Evolutionary conservation across 2,113 vertebrate species (phyloP), one percentile per base, ranked within the genome.

Genomic region (Cathartes aura): DNA sequence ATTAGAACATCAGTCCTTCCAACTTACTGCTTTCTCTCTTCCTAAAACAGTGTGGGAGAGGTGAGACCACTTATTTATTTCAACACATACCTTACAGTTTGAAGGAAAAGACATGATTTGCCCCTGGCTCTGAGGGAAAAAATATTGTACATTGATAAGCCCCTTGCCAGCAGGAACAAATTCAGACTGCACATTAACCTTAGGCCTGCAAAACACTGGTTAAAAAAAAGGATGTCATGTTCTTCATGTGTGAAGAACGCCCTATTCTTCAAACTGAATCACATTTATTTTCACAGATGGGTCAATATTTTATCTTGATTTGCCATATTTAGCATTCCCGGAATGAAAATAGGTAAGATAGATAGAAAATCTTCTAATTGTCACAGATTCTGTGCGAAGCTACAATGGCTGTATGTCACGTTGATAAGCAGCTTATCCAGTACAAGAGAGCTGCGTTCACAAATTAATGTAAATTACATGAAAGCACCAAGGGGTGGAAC

Each of bases 381-480:
- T 93, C 91, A 94, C 48, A 75, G 76, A 73, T 89, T 82, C 85
- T 52, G 76, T 82, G 66, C 0, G 3, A 82, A 94, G 66, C 70
- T 82, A 91, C 91, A 96, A 85, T 94, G 93, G 40, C 83, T 95
- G 66, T 12, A 58, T 89, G 95, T 91, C 95, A 96, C 96, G 84
- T 94, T 97, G 91, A 93, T 87, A 94, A 97, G 93, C 93, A 85
- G 91, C 91, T 97, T 85, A 96, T 53, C 93, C 89, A 72, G 81
- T 85, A 93, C 50, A 90, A 93, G 91, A 82, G 70, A 87, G 45
- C 87, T 80, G 87, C 8, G 4, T 59, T 96, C 94, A 58, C 81
- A 95, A 94, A 97, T 96, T 94, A 96, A 97, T 96, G 91, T 91
- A 93, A 97, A 97, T 95, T 64, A 89, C 12, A 70, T 94, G 81